phyloP scores from a whole-genome alignment of 2,113 vertebrate species.

The Monarcha castaneiventris region DNA sequence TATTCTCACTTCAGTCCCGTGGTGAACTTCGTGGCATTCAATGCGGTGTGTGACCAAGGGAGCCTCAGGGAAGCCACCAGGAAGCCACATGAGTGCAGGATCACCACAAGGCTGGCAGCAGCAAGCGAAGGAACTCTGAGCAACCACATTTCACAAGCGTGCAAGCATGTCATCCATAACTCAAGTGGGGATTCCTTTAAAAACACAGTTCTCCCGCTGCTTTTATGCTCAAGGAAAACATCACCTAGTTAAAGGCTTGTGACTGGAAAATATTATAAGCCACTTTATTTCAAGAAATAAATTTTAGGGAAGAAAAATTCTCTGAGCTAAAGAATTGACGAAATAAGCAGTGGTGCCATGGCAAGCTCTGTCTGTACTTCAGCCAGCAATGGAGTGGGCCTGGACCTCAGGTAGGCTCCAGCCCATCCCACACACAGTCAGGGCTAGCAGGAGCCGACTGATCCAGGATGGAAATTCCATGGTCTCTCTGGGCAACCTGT shows the following conservation, averaged over 20 bases:
- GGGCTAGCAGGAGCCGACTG: neutral
- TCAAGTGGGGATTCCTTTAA: neutral
- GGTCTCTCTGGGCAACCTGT: neutral
- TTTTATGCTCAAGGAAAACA: neutral
- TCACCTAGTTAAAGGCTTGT: neutral
- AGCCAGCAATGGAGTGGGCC: neutral
- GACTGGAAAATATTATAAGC: constrained; percentile 6
- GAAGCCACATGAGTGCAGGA: neutral
- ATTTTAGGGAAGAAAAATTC: rapidly evolving
- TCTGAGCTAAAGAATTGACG: neutral
- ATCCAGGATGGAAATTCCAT: neutral
- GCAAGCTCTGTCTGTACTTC: neutral
- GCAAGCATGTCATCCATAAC: neutral
- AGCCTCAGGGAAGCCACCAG: neutral
- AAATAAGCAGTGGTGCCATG: neutral
- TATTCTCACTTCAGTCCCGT: neutral
- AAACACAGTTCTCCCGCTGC: neutral
- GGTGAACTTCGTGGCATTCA: neutral
- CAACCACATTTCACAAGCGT: neutral
- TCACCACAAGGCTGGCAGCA: neutral
- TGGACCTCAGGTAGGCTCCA: neutral
- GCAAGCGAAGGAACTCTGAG: neutral
- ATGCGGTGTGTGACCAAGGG: neutral
- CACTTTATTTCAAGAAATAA: neutral
- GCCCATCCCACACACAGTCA: neutral